Evolutionary conservation across 2,113 vertebrate species (phyloP).

Genomic region (Cyanocitta stelleri): DNA sequence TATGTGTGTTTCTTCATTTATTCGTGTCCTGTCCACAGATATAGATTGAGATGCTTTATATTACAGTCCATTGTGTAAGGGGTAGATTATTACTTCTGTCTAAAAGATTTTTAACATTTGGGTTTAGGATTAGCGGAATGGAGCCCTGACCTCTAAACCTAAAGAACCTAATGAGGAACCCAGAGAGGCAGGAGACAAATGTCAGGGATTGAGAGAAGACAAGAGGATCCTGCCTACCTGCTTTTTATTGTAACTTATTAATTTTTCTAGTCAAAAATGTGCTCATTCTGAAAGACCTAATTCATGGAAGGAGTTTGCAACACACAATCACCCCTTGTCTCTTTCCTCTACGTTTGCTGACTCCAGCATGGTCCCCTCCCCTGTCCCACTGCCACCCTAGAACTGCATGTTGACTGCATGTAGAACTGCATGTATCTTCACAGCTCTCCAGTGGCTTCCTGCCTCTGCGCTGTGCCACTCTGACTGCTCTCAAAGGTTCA

Average conservation of each 20-base stretch:
- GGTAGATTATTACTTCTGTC: neutral
- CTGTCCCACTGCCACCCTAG: neutral
- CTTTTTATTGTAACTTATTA: neutral
- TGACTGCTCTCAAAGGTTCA: neutral
- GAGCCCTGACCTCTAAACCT: neutral
- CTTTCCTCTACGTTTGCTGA: neutral
- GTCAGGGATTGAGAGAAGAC: neutral
- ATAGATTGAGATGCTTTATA: neutral
- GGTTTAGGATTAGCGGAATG: neutral
- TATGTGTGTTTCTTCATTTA: neutral
- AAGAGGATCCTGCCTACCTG: neutral
- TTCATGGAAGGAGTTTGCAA: neutral
- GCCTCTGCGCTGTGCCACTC: neutral
- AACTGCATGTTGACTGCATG: neutral
- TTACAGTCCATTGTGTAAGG: neutral
- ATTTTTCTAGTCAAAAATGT: neutral
- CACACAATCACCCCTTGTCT: neutral
- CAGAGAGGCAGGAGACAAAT: neutral
- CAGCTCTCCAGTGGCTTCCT: neutral
- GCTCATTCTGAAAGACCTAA: neutral
- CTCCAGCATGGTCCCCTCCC: neutral
- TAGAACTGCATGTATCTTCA: neutral
- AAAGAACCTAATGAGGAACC: neutral
- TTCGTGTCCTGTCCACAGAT: neutral
- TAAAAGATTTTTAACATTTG: neutral